Conservation (phyloP, 1,140 invertebrate species). For the Drosophila nigromelanica region DNA sequence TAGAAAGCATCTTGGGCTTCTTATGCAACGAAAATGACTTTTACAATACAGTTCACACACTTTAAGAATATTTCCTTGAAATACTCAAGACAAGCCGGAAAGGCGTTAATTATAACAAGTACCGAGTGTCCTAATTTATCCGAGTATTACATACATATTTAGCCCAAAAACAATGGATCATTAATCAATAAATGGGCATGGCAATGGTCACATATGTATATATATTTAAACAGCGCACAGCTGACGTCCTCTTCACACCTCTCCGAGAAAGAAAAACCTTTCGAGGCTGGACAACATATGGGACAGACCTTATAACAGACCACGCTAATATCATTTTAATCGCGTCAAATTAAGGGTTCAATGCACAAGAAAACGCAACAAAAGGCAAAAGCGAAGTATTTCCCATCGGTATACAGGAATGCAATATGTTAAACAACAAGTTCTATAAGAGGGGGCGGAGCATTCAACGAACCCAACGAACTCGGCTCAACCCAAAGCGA, state of each 20-base stretch:
- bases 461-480: not conserved
- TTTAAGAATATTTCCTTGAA: not conserved
- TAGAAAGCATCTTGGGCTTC: not conserved
- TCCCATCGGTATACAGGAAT: slow-evolving; percentile 36
- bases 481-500: not conserved
- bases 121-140: slow-evolving; percentile 1
- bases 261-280: slow-evolving; percentile 39
- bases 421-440: slow-evolving; percentile 52
- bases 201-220: slow-evolving; percentile 40
- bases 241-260: slow-evolving; percentile 77
- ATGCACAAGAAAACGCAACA: slow-evolving; percentile 48
- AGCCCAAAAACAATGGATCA: slow-evolving; percentile 61
- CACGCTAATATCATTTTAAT: slow-evolving; percentile 80
- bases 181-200: slow-evolving; percentile 71
- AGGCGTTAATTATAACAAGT: slow-evolving; percentile 67
- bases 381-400: slow-evolving; percentile 20
- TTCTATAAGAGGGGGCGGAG: slow-evolving; percentile 4
- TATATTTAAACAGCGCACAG: slow-evolving; percentile 46
- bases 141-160: not conserved
- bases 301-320: slow-evolving; percentile 10
- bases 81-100: slow-evolving; percentile 50
- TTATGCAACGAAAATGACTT: not conserved
- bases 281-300: slow-evolving; percentile 56
- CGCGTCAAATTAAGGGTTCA: slow-evolving; percentile 76
- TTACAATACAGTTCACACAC: not conserved